Percentiles rank a stretch among this genome's conserved stretches.
Conservation (phyloP, 2,888 invertebrate genomes). For the Pachymerium ferrugineum region DNA sequence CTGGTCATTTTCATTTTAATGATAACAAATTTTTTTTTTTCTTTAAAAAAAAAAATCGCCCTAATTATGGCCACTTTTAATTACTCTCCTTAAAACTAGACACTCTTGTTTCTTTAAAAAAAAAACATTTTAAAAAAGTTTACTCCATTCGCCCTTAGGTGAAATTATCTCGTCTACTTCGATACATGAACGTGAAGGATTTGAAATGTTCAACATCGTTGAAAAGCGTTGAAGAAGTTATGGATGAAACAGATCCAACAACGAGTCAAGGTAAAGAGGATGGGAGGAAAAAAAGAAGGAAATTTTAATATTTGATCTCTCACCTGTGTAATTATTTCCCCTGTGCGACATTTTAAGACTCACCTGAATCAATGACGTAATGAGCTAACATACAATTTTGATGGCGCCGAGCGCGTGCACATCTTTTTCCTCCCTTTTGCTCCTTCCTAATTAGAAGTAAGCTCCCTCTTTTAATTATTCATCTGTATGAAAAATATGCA, state of each 20-base stretch:
- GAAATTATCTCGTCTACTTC: constrained; percentile 45
- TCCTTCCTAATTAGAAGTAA: constrained; percentile 6
- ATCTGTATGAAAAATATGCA: constrained; percentile 32
- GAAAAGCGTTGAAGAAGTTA: constrained; percentile 38
- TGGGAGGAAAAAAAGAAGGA: not conserved
- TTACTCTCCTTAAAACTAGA: not conserved
- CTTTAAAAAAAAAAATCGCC: not conserved
- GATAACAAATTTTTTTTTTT: not conserved
- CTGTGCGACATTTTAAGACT: not conserved
- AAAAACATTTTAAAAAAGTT: not conserved
- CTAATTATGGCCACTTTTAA: constrained; percentile 13
- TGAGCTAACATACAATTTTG: constrained; percentile 6
- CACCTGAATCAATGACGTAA: not conserved
- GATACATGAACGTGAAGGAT: constrained; percentile 46
- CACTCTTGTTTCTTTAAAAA: not conserved
- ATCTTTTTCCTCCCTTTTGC: not conserved
- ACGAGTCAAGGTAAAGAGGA: not conserved
- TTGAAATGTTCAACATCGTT: constrained; percentile 40
- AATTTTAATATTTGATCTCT: not conserved
- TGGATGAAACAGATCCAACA: constrained; percentile 40
- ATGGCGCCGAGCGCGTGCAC: not conserved
- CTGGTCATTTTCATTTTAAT: constrained; percentile 12
- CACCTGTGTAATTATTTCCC: not conserved
- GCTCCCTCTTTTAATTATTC: constrained; percentile 23
- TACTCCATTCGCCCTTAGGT: constrained; percentile 41